Percentiles rank a stretch among this genome's conserved stretches.
phyloP scores from a whole-genome alignment of 2,888 invertebrate species.

The Synanthedon vespiformis region DNA sequence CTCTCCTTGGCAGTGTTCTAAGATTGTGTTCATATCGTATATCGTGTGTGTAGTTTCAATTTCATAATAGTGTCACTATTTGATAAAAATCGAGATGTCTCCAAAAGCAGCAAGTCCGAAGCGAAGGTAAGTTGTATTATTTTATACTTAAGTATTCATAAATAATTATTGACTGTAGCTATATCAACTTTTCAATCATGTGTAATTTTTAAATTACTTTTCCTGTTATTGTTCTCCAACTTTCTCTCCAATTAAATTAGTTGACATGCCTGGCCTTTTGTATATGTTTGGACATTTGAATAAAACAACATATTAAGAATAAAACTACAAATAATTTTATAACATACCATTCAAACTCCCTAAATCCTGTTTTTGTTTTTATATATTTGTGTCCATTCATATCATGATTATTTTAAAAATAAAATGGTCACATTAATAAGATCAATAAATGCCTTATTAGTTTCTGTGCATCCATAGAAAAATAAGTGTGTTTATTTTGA shows the following conservation, averaged over 20 bases:
- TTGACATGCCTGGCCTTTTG: no score
- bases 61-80: slow-evolving; percentile 43
- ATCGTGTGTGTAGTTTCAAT: slow-evolving; percentile 14
- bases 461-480: no score
- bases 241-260: neutral
- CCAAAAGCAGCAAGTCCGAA: slow-evolving; percentile 75
- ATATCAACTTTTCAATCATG: neutral
- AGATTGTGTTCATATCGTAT: slow-evolving; percentile 66
- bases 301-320: no score
- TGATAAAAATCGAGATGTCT: slow-evolving; percentile 56
- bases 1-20: slow-evolving; percentile 71
- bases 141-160: neutral
- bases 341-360: no score
- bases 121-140: slow-evolving; percentile 70
- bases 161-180: neutral
- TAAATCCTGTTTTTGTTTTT: no score
- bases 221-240: neutral
- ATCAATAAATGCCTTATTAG: no score
- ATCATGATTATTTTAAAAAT: no score
- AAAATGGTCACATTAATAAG: no score
- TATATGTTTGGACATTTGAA: no score
- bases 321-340: no score
- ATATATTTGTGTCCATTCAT: no score
- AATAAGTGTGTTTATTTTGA: no score
- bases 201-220: neutral